A percentile compares a stretch with the other conserved stretches of the same genome.
These are phyloP conservation scores for Ochlodes sylvanus DNA, from an alignment of 2,888 invertebrate genomes.

Conservation along the genomic window DNA sequence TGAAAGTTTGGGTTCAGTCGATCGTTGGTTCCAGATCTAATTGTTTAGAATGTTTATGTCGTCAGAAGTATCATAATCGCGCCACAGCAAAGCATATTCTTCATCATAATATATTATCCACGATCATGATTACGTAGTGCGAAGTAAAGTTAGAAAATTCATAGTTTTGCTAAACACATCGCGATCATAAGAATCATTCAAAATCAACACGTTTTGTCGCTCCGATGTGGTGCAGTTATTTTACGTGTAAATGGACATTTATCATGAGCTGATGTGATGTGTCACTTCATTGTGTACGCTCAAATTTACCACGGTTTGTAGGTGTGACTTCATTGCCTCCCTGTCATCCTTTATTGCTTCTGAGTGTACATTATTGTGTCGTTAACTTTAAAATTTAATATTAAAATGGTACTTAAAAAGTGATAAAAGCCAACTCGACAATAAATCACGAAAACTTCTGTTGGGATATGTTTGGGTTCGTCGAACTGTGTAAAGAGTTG, in stretches of 20 bases:
- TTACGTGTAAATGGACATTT: not conserved
- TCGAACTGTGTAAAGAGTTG: not conserved
- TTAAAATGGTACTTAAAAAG: slow-evolving; percentile 14
- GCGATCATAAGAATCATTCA: not conserved
- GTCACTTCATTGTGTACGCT: slow-evolving; percentile 55
- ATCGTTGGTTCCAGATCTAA: too few relatives aligned
- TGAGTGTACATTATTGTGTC: slow-evolving; percentile 38
- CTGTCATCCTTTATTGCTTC: slow-evolving; percentile 58
- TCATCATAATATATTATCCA: too few relatives aligned
- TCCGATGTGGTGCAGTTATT: not conserved
- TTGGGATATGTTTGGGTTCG: not conserved
- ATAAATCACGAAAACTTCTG: not conserved
- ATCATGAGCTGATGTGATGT: slow-evolving; percentile 33
- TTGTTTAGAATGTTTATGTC: too few relatives aligned
- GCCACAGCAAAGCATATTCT: too few relatives aligned
- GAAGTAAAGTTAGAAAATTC: too few relatives aligned
- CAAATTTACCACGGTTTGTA: slow-evolving; percentile 55
- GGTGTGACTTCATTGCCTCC: slow-evolving; percentile 54
- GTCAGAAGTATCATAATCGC: too few relatives aligned
- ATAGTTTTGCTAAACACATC: too few relatives aligned
- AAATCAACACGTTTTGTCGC: not conserved
- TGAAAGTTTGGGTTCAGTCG: too few relatives aligned
- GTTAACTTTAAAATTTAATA: slow-evolving; percentile 16
- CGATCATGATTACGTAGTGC: too few relatives aligned
- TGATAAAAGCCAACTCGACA: not conserved